Conservation (phyloP, 2,113 vertebrate genomes). For the Albula goreensis region DNA sequence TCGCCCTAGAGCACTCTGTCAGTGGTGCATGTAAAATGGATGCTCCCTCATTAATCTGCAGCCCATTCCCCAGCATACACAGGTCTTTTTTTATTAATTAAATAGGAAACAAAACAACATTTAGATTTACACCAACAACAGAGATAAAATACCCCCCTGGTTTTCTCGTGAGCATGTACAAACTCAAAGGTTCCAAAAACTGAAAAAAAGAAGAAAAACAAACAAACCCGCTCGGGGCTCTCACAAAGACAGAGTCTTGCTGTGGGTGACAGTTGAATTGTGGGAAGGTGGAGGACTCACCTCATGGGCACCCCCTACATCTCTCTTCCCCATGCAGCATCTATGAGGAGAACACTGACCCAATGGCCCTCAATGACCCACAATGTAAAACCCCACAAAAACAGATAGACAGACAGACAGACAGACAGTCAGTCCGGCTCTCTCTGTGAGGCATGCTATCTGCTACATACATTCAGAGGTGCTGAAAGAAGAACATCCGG, state of each 20-base stretch:
- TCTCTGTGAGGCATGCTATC: conserved; percentile 18
- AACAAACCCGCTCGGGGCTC: background rate
- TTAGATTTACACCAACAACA: conserved; percentile 45
- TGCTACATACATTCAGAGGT: conserved; percentile 56
- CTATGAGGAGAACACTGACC: background rate
- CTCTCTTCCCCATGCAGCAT: background rate
- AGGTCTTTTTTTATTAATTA: conserved; percentile 63
- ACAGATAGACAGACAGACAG: conserved; percentile 37
- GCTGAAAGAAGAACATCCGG: conserved; percentile 6
- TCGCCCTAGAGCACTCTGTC: background rate
- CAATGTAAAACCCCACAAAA: conserved; percentile 33
- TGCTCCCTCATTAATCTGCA: conserved; percentile 24
- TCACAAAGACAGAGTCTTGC: conserved; percentile 24
- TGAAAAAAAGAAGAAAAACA: conserved; percentile 29
- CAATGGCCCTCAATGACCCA: conserved; percentile 21
- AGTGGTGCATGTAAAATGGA: conserved; percentile 3
- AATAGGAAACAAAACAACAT: conserved; percentile 57
- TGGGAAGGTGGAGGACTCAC: background rate
- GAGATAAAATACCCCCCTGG: background rate
- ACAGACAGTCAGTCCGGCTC: conserved; percentile 26
- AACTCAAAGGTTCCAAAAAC: conserved; percentile 34
- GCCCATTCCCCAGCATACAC: conserved; percentile 44
- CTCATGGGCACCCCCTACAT: background rate
- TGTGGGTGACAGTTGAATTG: conserved; percentile 35
- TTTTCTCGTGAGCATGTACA: background rate